Evolutionary conservation across 2,888 invertebrate species (phyloP), one percentile per base, ranked within the genome.

Genomic region (Coelogynopora nodosa): DNA sequence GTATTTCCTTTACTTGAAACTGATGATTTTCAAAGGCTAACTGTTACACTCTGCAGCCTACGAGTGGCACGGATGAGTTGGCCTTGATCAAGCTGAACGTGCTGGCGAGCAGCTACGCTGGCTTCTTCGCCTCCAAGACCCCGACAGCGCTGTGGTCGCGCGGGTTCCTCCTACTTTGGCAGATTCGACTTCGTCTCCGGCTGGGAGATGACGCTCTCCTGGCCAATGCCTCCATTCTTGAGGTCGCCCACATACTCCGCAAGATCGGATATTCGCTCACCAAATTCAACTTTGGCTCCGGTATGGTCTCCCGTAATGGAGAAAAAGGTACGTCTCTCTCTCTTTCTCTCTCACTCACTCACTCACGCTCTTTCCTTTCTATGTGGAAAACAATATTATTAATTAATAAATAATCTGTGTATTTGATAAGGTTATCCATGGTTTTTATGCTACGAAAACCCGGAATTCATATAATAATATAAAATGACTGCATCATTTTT

Each of bases 291-390:
- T 82, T 82, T 29, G 82, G 31, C 2, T 2, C 74, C 2, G 74
- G 23, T 2, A 74, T 74, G 74, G 74, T 23, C 74, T 10, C 74
- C 74, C 2, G 18, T 26, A 74, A 26, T 2, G 27, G 23, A 23
- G 74, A 74, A 74, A 74, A 74, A 26, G 74, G 74, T 74, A 49
- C 18, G 49, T n/a, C n/a, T n/a, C n/a, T n/a, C n/a, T n/a, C n/a
- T n/a, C n/a, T n/a, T n/a, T n/a, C n/a, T n/a, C n/a, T n/a, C n/a
- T n/a, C n/a, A n/a, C n/a, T n/a, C n/a, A n/a, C n/a, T n/a, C n/a
- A n/a, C n/a, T n/a, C n/a, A n/a, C n/a, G n/a, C n/a, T n/a, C n/a
- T n/a, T n/a, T n/a, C n/a, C n/a, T n/a, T n/a, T n/a, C n/a, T n/a
- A n/a, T n/a, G n/a, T n/a, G n/a, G n/a, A n/a, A n/a, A n/a, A n/a